Base-by-base conservation (phyloP, 1,140 invertebrate species). In the Caenorhabditis briggsae region DNA sequence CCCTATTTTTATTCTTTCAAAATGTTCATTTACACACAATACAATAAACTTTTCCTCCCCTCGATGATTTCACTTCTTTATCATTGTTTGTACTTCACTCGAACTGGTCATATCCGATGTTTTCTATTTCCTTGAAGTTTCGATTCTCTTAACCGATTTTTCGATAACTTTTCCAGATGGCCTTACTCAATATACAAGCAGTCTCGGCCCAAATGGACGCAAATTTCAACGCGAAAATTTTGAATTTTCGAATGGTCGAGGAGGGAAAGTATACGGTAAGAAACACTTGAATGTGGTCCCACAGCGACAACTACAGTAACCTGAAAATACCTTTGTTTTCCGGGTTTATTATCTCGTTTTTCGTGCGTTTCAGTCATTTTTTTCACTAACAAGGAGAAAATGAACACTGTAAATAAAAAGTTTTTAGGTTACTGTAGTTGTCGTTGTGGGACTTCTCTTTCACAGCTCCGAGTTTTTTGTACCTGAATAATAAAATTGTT, bases 181-280 rank as follows among this genome's bases (percentile, higher is more conserved):
- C 88, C 12, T 87, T 89, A 33, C 82, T 89, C 8, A 74, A 89
- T 55, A 78, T 89, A 33, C 43, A 74, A 46, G 48, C 74, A 12
- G 84, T 89, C 14, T 58, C 78, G 12, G 74, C 88, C 0, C 88
- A 88, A 56, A 82, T 88, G 82, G 88, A 89, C 33, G 23, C 83
- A 2, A 87, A 82, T 56, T 84, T 83, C 20, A 83, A 82, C 16
- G 83, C 85, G 43, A 86, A 83, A 20, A 87, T 89, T 7, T 48
- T 84, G 9, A 87, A 83, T 70, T 89, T 89, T 53, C 33, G 86
- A 56, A 59, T 83, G 18, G 82, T 89, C 16, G 88, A 89, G 5
- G 88, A 86, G 20, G 88, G 82, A 23, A 88, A 89, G 23, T 89
- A 89, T 70, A 82, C 85, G 53, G 88, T 89, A 23, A 70, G 88